A percentile compares a stretch with the other conserved stretches of the same genome.
These are phyloP conservation scores for Actinopyga echinites DNA, from an alignment of 53 echinoderm and acorn worm species.

Conservation along the genomic window DNA sequence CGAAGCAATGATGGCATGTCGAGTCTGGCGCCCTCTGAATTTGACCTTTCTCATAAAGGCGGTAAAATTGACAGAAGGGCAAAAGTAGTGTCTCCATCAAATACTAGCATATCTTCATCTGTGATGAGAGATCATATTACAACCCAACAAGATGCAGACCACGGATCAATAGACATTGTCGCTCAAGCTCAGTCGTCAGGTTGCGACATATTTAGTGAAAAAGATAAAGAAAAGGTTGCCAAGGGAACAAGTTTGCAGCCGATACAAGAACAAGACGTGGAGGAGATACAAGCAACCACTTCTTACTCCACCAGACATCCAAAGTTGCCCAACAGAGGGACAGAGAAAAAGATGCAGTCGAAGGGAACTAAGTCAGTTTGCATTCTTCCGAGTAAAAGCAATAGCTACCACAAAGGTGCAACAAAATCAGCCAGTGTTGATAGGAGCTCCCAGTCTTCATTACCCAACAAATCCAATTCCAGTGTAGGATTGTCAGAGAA, in stretches of 20 bases:
- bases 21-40: neutral
- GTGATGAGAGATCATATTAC: neutral
- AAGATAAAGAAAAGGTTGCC: neutral
- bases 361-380: neutral
- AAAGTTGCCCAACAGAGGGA: neutral
- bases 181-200: conserved; percentile 50
- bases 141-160: conserved; percentile 46
- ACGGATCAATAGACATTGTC: conserved; percentile 53
- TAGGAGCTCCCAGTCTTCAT: neutral
- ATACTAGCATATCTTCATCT: neutral
- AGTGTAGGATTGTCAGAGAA: neutral
- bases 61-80: neutral
- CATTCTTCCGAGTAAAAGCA: neutral
- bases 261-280: conserved; percentile 7
- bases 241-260: neutral
- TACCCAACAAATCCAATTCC: neutral
- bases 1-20: neutral
- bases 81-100: conserved; percentile 7
- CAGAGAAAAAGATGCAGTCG: neutral
- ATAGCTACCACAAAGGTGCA: neutral
- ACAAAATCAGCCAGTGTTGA: neutral
- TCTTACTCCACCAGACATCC: too few species aligned
- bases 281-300: neutral
- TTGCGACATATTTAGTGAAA: neutral
- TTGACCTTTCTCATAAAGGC: neutral